These are phyloP conservation scores for Tachystola acroxantha DNA, from an alignment of 2,888 invertebrate species.

Conservation along the genomic window DNA sequence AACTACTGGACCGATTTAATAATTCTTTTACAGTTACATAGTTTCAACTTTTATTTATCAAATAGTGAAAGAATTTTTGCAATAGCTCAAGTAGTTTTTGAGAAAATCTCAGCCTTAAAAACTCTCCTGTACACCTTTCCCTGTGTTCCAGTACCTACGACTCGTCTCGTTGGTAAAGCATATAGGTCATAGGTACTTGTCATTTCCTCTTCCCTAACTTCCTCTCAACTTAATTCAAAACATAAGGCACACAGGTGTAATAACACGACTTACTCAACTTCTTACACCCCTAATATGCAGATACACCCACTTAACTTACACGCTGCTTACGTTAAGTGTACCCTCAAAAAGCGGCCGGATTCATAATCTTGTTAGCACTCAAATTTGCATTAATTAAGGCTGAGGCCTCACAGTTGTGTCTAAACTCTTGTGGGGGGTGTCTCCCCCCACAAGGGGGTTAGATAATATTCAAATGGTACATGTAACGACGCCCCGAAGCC, in stretches of 20 bases:
- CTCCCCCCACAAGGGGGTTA: constrained; percentile 37
- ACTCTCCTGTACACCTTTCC: no score
- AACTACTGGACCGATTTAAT: no score
- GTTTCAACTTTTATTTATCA: no score
- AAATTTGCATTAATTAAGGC: constrained; percentile 78
- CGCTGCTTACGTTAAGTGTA: constrained; percentile 41
- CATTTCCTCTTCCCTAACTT: no score
- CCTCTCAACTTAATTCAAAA: constrained; percentile 8
- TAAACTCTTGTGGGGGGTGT: constrained; percentile 45
- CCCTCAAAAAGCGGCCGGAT: constrained; percentile 68
- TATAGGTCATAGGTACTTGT: no score
- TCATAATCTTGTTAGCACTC: constrained; percentile 79
- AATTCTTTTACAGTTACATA: no score
- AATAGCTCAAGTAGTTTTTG: no score
- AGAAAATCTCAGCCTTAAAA: no score
- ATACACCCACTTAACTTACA: constrained; percentile 47
- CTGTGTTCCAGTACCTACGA: no score
- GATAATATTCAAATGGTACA: constrained; percentile 79
- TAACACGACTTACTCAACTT: constrained; percentile 12
- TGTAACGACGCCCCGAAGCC: constrained; percentile 67
- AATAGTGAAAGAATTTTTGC: no score
- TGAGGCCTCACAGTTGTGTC: constrained; percentile 61
- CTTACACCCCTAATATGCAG: constrained; percentile 31
- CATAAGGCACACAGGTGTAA: constrained; percentile 3
- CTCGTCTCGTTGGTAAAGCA: no score